These are phyloP conservation scores for Myocastor coypus DNA, from an alignment of 2,113 vertebrate species.

Conservation along the genomic window DNA sequence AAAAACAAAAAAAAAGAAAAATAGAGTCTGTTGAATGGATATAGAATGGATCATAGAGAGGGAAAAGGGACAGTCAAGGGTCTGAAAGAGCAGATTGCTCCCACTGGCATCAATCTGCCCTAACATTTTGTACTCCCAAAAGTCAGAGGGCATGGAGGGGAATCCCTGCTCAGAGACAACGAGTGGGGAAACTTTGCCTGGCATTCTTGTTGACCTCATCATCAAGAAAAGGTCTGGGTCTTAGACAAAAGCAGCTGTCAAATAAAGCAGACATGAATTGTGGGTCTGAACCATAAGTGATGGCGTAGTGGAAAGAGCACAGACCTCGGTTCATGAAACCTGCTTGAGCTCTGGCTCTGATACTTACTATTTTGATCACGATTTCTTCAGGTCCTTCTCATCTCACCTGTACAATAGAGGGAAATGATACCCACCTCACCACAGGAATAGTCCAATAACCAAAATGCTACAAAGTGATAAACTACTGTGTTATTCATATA, in stretches of 20 bases:
- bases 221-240: not conserved
- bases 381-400: not conserved
- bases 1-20: no score
- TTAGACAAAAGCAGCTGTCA: not conserved
- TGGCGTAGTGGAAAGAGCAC: fast-evolving
- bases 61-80: not conserved
- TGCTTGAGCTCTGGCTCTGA: not conserved
- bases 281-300: not conserved
- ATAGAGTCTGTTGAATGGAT: not conserved
- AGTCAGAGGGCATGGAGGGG: not conserved
- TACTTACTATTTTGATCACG: not conserved
- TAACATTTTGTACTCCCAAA: not conserved
- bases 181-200: not conserved
- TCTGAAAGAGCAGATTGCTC: not conserved
- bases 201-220: no score
- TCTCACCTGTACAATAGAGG: not conserved
- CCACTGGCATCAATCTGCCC: not conserved
- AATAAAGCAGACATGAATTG: not conserved
- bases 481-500: fast-evolving
- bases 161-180: not conserved
- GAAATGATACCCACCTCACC: no score
- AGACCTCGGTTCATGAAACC: not conserved
- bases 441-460: not conserved
- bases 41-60: not conserved
- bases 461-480: not conserved